These are phyloP conservation scores for Rhea americana DNA, from an alignment of 2,113 vertebrate species.

Conservation along the genomic window DNA sequence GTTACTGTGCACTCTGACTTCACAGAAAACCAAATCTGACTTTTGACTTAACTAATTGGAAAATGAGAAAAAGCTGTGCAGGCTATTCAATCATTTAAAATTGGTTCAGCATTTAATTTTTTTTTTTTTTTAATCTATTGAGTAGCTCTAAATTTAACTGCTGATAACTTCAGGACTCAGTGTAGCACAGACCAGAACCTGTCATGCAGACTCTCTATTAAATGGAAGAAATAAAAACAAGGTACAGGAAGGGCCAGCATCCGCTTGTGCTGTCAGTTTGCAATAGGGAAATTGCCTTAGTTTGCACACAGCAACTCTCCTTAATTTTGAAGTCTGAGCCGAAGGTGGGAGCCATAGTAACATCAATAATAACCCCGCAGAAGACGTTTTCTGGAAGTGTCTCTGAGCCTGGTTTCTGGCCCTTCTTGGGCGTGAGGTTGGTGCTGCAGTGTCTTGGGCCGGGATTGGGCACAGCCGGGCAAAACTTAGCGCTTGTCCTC, in stretches of 20 bases:
- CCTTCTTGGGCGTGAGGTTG: neutral
- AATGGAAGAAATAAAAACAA: neutral
- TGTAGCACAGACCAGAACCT: neutral
- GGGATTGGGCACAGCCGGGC: neutral
- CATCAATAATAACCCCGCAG: neutral
- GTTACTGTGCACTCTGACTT: neutral
- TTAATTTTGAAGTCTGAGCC: neutral
- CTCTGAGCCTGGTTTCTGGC: neutral
- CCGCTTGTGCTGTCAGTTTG: neutral
- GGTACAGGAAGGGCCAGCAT: neutral
- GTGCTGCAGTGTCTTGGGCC: neutral
- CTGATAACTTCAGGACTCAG: neutral
- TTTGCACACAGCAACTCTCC: neutral
- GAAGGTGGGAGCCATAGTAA: constrained; percentile 13
- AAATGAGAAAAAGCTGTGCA: neutral
- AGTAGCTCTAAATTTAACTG: neutral
- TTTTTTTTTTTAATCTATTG: neutral
- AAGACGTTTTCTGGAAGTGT: neutral
- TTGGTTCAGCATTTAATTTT: neutral
- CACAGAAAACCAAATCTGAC: neutral
- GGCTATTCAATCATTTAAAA: neutral
- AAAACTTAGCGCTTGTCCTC: neutral
- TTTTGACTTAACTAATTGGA: neutral
- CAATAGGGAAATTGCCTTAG: neutral
- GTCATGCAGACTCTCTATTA: neutral